Evolutionary conservation across 2,113 vertebrate species (phyloP), one percentile per base, ranked within the genome.

Genomic region (Albula goreensis): DNA sequence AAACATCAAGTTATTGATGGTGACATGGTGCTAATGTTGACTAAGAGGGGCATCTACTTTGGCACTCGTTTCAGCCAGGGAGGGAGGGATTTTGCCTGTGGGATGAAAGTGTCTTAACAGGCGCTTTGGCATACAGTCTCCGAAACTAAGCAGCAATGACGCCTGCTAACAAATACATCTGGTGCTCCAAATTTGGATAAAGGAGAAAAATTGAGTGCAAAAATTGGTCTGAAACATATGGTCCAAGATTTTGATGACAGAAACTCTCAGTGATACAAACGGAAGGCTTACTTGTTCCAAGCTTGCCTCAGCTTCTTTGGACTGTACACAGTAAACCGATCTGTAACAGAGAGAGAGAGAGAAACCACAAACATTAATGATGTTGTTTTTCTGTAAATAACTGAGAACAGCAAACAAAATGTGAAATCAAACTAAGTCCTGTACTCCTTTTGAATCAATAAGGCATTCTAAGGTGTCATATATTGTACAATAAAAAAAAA

Each of bases 281-380:
- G 3, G 80, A 84, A 83, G 7, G 96, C 96, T 96, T 96, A 97
- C 96, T 97, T 97, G 93, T 96, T 96, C 96, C 96, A 97, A 15
- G 96, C 96, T 95, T 97, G 96, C 90, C 95, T 94, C 86, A 97
- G 96, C 90, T 93, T 96, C 94, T 96, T 97, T 91, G 96, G 93
- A 89, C 95, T 91, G 22, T 96, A 97, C 84, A 95, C 93, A 51
- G 96, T 95, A 93, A 96, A 96, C 41, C 96, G 95, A 89, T 97
- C 96, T 97, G 96, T 82, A 93, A 95, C 80, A 92, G 86, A 90
- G 91, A 89, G 90, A 88, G 50, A 4, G 10, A 81, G 2, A 63
- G 41, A 48, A 83, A 31, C 11, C 50, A 70, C 49, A 84, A 74
- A 51, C 77, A 19, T 66, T 22, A 70, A 50, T 6, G 11, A 74